Percentiles rank a stretch among this genome's conserved stretches.
These are phyloP conservation scores for Odontomachus brunneus DNA, from an alignment of 1,140 invertebrate species.

Conservation along the genomic window DNA sequence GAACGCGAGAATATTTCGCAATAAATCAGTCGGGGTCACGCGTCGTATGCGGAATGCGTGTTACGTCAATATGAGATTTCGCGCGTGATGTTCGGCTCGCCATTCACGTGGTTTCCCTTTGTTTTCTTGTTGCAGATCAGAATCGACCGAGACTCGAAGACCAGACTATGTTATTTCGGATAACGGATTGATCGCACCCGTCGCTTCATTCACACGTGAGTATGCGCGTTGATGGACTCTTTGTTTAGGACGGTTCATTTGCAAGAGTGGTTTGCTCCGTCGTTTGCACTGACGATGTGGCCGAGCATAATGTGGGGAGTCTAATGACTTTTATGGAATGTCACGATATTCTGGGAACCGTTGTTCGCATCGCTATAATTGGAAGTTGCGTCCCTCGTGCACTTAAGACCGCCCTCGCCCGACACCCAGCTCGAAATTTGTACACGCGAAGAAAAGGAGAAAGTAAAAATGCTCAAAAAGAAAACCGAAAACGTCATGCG, in stretches of 20 bases:
- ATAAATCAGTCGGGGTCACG: too few relatives aligned
- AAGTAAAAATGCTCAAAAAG: neutral
- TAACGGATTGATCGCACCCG: conserved; percentile 84
- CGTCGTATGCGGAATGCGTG: too few relatives aligned
- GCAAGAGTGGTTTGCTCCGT: neutral
- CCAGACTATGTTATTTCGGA: conserved; percentile 83
- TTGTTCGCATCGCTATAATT: neutral
- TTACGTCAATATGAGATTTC: too few relatives aligned
- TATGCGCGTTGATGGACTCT: conserved; percentile 41
- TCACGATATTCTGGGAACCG: conserved; percentile 2
- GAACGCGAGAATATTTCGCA: too few relatives aligned
- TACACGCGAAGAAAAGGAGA: neutral
- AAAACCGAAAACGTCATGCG: too few relatives aligned
- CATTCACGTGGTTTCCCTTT: conserved; percentile 9
- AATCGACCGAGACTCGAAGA: conserved; percentile 75
- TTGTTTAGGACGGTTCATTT: neutral
- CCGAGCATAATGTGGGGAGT: neutral
- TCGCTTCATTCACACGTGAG: conserved; percentile 84
- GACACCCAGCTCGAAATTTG: neutral
- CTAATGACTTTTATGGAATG: conserved; percentile 16
- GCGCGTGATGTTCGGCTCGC: too few relatives aligned
- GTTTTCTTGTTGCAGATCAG: conserved; percentile 73
- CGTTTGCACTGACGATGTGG: conserved; percentile 18
- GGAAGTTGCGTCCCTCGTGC: conserved; percentile 7
- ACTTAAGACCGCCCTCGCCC: neutral